Conservation (phyloP, 2,113 vertebrate species). For the Madoqua kirkii region DNA sequence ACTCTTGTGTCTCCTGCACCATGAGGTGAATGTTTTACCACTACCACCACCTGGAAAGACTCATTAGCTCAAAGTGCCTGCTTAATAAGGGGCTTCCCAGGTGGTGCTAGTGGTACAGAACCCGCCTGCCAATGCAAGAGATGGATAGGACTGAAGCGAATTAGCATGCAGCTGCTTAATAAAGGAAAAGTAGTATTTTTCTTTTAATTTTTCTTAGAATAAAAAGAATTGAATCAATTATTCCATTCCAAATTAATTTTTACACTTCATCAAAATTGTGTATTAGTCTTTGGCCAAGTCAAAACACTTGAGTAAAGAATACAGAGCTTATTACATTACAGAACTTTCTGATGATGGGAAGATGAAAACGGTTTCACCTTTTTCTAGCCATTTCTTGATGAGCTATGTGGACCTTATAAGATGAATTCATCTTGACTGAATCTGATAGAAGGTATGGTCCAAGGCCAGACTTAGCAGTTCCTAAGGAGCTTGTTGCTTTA, state of each 20-base stretch:
- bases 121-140: background rate
- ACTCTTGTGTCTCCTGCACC: background rate
- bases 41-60: background rate
- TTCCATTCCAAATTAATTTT: conserved; percentile 44
- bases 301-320: background rate
- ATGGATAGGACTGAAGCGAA: background rate
- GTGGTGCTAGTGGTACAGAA: background rate
- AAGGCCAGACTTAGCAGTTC: background rate
- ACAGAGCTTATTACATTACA: background rate
- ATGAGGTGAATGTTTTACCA: background rate
- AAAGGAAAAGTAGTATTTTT: conserved; percentile 11
- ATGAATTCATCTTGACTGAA: conserved; percentile 1
- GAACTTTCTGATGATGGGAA: background rate
- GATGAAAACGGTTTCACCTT: background rate
- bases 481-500: background rate
- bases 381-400: conserved; percentile 33
- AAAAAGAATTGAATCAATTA: background rate
- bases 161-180: background rate
- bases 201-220: background rate
- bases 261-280: background rate
- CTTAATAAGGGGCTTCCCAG: background rate
- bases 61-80: background rate
- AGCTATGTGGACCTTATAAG: background rate
- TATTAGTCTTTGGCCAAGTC: conserved; percentile 15
- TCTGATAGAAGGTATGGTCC: background rate